These are phyloP conservation scores for Pholis gunnellus DNA, from an alignment of 2,113 vertebrate genomes.

Conservation along the genomic window DNA sequence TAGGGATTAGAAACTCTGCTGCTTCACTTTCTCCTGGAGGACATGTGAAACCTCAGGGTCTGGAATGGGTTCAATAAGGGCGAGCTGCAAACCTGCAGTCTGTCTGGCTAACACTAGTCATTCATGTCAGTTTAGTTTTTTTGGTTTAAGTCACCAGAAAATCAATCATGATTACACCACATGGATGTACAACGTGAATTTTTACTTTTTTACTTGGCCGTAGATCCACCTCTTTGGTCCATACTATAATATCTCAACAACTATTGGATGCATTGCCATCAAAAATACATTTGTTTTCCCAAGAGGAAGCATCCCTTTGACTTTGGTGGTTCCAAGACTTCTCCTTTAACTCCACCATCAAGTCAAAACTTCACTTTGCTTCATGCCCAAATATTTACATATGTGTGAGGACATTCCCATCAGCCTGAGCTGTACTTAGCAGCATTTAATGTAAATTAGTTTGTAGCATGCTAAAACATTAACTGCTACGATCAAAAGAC, in stretches of 20 bases:
- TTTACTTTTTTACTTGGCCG: background rate
- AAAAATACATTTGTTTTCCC: background rate
- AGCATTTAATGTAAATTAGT: background rate
- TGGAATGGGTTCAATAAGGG: conserved; percentile 26
- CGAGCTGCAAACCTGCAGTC: conserved; percentile 21
- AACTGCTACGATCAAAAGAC: background rate
- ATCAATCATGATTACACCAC: background rate
- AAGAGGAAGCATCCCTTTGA: background rate
- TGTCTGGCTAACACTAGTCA: background rate
- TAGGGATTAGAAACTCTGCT: conserved; percentile 37
- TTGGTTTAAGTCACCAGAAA: background rate
- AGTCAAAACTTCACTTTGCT: background rate
- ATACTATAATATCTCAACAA: background rate
- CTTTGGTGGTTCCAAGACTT: background rate
- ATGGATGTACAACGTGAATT: too few relatives aligned
- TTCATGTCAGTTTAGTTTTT: background rate
- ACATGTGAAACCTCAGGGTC: conserved; percentile 18
- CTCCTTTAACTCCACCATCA: background rate
- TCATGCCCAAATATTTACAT: background rate
- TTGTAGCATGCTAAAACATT: background rate
- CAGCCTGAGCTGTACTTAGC: background rate
- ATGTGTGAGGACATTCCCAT: background rate
- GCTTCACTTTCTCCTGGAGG: conserved; percentile 21
- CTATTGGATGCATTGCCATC: background rate
- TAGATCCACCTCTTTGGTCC: background rate